Conservation (phyloP, 2,888 invertebrate genomes). For the Maniola hyperantus region DNA sequence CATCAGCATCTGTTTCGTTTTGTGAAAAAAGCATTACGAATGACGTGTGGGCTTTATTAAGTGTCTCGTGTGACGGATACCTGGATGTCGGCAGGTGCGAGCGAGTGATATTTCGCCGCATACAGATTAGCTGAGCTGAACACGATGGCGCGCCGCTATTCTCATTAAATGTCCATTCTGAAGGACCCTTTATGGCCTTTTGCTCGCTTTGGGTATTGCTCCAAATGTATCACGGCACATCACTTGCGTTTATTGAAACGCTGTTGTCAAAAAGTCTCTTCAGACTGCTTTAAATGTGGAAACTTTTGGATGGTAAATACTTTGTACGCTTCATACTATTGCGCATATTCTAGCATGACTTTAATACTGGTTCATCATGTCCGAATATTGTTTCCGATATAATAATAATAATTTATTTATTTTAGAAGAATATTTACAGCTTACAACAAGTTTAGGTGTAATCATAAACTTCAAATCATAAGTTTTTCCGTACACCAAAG, state of each 20-base stretch:
- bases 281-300: background rate
- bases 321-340: background rate
- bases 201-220: conserved; percentile 18
- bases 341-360: background rate
- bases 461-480: no score
- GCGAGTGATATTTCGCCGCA: conserved; percentile 40
- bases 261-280: background rate
- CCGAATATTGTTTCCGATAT: no score
- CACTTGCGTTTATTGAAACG: conserved; percentile 15
- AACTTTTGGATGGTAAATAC: background rate
- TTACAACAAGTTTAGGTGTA: no score
- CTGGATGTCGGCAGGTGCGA: conserved; percentile 57
- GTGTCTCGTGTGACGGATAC: conserved; percentile 74
- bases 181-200: conserved; percentile 24
- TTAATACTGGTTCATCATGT: background rate
- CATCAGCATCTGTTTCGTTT: conserved; percentile 45
- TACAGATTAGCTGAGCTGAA: conserved; percentile 41
- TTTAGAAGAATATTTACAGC: no score
- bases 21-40: conserved; percentile 48
- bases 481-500: no score
- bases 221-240: conserved; percentile 1
- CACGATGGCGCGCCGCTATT: conserved; percentile 29
- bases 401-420: no score
- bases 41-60: conserved; percentile 68
- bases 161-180: conserved; percentile 31